Evolutionary conservation across 2,888 invertebrate genomes (phyloP).

Genomic region (Philopedon plagiatum): DNA sequence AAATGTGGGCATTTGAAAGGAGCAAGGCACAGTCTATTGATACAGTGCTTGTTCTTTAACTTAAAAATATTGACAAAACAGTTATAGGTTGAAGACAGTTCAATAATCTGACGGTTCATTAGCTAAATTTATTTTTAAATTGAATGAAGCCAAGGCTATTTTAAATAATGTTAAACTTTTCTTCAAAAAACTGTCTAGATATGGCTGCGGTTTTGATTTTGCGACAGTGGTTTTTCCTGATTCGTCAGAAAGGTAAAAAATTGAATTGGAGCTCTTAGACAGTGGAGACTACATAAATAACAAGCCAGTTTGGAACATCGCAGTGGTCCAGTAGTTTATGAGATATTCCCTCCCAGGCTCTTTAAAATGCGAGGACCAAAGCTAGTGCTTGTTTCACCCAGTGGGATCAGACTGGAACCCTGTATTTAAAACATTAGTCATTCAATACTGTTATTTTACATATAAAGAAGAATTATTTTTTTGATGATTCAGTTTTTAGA

Average conservation of each 20-base stretch:
- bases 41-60: too few species aligned
- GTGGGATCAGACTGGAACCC: too few species aligned
- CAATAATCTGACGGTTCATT: not conserved
- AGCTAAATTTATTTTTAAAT: not conserved
- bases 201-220: not conserved
- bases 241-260: not conserved
- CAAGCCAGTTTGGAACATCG: too few species aligned
- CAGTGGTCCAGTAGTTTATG: too few species aligned
- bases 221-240: constrained; percentile 9
- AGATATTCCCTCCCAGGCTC: too few species aligned
- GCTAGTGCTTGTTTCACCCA: too few species aligned
- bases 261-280: not conserved
- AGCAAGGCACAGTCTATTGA: not conserved
- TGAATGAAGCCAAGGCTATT: not conserved
- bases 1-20: too few species aligned
- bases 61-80: not conserved
- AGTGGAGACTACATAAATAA: not conserved
- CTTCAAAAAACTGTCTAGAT: constrained; percentile 7
- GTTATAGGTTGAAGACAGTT: not conserved
- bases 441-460: too few species aligned
- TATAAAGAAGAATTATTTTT: too few species aligned
- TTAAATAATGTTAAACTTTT: not conserved
- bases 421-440: too few species aligned
- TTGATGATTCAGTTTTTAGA: too few species aligned
- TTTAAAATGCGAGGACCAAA: too few species aligned